phyloP scores from a whole-genome alignment of 2,888 invertebrate genomes.

The Kryphioiulus occultus region DNA sequence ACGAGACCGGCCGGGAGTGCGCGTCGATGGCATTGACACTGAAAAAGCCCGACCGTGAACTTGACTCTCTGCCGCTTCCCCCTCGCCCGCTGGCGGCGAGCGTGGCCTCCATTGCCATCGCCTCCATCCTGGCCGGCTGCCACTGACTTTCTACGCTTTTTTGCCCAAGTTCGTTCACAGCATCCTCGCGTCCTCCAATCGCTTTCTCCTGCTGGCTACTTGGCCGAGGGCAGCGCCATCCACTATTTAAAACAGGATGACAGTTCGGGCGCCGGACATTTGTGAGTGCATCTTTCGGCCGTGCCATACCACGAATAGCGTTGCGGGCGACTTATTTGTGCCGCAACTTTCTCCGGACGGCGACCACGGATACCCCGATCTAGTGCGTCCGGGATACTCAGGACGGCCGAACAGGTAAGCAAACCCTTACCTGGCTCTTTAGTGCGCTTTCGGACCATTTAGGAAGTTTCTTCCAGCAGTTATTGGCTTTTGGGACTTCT shows the following conservation, averaged over 20 bases:
- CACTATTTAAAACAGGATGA: neutral
- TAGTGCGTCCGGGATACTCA: neutral
- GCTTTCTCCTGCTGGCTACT: neutral
- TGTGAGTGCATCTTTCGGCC: neutral
- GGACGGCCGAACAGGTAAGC: neutral
- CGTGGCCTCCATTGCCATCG: neutral
- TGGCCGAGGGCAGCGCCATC: slow-evolving; percentile 1
- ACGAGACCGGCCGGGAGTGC: neutral
- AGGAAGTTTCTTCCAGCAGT: neutral
- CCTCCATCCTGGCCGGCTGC: neutral
- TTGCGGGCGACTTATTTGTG: neutral
- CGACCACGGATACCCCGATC: neutral
- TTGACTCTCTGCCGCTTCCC: neutral
- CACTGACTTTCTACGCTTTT: neutral
- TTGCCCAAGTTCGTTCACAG: neutral
- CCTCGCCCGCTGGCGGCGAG: neutral
- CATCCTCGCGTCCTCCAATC: neutral
- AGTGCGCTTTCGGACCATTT: neutral
- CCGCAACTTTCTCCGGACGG: neutral
- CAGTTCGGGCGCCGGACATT: neutral
- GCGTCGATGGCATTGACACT: neutral
- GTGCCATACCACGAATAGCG: neutral
- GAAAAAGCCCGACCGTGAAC: neutral
- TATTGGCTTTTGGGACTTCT: neutral
- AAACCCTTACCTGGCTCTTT: neutral